Evolutionary conservation across 2,113 vertebrate genomes (phyloP), one percentile per base, ranked within the genome.

Genomic region (Boleophthalmus pectinirostris): DNA sequence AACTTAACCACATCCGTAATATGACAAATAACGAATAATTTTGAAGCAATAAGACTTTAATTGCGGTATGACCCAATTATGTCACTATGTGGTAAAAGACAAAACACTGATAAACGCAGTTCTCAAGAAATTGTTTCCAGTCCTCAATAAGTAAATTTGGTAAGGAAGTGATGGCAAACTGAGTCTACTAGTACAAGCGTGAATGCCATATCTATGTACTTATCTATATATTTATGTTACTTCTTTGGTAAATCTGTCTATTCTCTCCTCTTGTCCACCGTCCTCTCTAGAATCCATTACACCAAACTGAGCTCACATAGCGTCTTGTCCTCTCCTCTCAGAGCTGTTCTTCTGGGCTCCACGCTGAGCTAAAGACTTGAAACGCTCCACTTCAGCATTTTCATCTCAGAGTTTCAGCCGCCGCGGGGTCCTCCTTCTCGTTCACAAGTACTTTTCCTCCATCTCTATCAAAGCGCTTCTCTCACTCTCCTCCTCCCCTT

Each of bases 371-470:
- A 66, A 86, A 77, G 68, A 77, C 68, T 56, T 43, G 66, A 84
- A 81, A 74, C 56, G 54, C 65, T 72, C 77, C 70, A 75, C 75
- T 80, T 68, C 83, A 78, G 84, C 77, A 74, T 80, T 86, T 79
- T 83, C 63, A 81, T 85, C 80, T 67, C 74, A 81, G 79, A 82
- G 77, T 82, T 82, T 81, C 67, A 66, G 63, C 72, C 68, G 16
- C 16, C 69, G 63, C 3, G 14, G 70, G 75, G 46, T 35, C 12
- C 38, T 60, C 79, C 66, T 60, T 70, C 16, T 53, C 60, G 47
- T 60, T 58, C 56, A 1, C 71, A 75, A 56, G 68, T 29, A 18
- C 33, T 29, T 74, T 65, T 68, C 46, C 70, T 75, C 75, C 18
- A 66, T 80, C 79, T 77, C 73, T 61, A 69, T 79, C 80, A 11